A percentile compares a stretch with the other conserved stretches of the same genome.
phyloP scores from a whole-genome alignment of 2,113 vertebrate species.

The Oostethus manadensis region DNA sequence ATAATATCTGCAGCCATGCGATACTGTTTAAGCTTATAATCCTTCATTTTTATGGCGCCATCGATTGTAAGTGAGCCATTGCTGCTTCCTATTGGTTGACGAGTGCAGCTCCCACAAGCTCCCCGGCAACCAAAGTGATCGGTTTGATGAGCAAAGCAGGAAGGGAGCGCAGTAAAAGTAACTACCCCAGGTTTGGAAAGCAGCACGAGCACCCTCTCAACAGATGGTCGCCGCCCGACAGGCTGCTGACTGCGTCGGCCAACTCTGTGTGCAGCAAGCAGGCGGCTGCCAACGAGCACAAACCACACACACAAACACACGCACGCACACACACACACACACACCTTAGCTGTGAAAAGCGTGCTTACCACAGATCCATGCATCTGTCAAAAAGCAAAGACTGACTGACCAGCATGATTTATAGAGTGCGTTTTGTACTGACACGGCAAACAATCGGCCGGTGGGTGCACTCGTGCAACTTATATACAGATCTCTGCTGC shows the following conservation, averaged over 20 bases:
- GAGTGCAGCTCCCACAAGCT: background rate
- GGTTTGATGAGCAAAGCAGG: too few relatives aligned
- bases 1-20: too few relatives aligned
- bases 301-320: constrained; percentile 35
- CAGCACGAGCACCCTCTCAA: constrained; percentile 35
- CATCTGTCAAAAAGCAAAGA: constrained; percentile 15
- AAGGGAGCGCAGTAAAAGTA: too few relatives aligned
- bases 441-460: constrained; percentile 20
- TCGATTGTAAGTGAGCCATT: background rate
- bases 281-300: constrained; percentile 41
- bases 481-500: constrained; percentile 1
- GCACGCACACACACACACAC: constrained; percentile 21
- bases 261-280: constrained; percentile 32
- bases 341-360: constrained; percentile 22
- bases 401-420: constrained; percentile 20
- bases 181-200: background rate
- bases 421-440: constrained; percentile 20
- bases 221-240: constrained; percentile 44
- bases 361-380: constrained; percentile 30
- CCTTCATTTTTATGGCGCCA: too few relatives aligned
- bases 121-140: background rate
- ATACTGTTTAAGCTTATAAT: too few relatives aligned
- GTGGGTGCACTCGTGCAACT: background rate
- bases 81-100: background rate
- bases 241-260: constrained; percentile 37